A percentile compares a stretch with the other conserved stretches of the same genome.
Conservation (phyloP, 2,113 vertebrate species). For the Lepisosteus osseus region DNA sequence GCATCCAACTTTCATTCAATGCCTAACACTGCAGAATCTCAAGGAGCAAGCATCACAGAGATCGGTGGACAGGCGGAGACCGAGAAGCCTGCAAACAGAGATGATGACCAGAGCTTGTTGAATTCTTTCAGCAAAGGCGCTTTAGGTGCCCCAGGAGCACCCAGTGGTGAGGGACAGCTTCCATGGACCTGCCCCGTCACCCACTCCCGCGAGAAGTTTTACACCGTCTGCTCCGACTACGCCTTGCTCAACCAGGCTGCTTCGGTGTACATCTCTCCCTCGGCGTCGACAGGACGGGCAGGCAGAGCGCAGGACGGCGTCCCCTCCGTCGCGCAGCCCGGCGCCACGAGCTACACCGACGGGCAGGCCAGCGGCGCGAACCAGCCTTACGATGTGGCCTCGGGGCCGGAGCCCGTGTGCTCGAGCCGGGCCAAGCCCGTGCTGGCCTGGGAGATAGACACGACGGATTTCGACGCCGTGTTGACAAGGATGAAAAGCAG, state of each 20-base stretch:
- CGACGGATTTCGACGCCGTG: constrained; percentile 81
- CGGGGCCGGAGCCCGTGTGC: constrained; percentile 73
- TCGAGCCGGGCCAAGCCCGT: constrained; percentile 71
- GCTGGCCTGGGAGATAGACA: constrained; percentile 96
- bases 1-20: constrained; percentile 67
- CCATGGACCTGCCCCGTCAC: constrained; percentile 93
- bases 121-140: constrained; percentile 65
- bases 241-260: constrained; percentile 91
- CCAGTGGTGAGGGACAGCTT: constrained; percentile 79
- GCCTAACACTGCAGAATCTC: constrained; percentile 85
- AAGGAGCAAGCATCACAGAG: constrained; percentile 69
- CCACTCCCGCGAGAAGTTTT: constrained; percentile 91
- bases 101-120: constrained; percentile 46
- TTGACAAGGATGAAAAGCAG: constrained; percentile 73
- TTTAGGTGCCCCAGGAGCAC: constrained; percentile 60
- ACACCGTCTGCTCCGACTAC: constrained; percentile 95
- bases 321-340: constrained; percentile 57
- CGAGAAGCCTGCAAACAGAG: constrained; percentile 53
- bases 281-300: constrained; percentile 52
- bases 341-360: constrained; percentile 53
- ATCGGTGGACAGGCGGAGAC: constrained; percentile 56
- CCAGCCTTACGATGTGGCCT: constrained; percentile 68
- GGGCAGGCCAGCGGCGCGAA: constrained; percentile 58
- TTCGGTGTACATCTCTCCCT: constrained; percentile 73
- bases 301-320: constrained; percentile 58